phyloP scores from a whole-genome alignment of 2,113 vertebrate genomes.

The crab-eating macaque (Macaca fascicularis) region T2T-MFA8v1.1 NC_088375.1:82916001-82916500 shows the following conservation, averaged over 20 bases:
- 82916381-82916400: not conserved
- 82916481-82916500: not conserved
- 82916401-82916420: not conserved
- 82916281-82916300: not conserved
- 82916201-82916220: not conserved
- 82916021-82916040: not conserved
- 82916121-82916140: not conserved
- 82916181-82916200: not conserved
- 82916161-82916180: not conserved
- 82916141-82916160: not conserved
- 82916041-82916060: not conserved
- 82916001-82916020: slow-evolving; percentile 25
- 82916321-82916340: not conserved
- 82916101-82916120: not conserved
- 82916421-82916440: not conserved
- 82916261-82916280: not conserved
- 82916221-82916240: not conserved
- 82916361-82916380: not conserved
- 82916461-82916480: not conserved
- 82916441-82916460: not conserved
- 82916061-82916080: not conserved
- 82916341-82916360: not conserved
- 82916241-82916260: not conserved
- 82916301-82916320: not conserved
- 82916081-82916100: not conserved